Base-by-base conservation (phyloP, 2,888 invertebrate genomes). In the Alcis repandata region DNA sequence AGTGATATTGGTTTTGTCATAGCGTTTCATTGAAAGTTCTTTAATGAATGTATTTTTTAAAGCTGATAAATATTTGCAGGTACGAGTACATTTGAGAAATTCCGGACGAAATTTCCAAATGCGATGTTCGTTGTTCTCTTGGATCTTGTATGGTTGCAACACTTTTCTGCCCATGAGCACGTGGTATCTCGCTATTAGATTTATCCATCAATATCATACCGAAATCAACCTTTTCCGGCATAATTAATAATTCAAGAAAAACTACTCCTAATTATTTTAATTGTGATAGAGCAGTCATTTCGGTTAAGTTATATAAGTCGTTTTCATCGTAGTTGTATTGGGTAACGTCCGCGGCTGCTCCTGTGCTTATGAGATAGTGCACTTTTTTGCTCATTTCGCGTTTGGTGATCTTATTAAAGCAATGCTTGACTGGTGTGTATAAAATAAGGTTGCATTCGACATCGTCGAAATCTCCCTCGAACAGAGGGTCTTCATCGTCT, bases 101-200 rank as follows among this genome's bases (percentile, higher is more conserved):
- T 73, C 72, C 1, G 65, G 53, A 3, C 73, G 74, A 68, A 83
- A 82, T 64, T 60, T 72, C 7, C 74, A 78, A 1, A 58, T 43
- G 10, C 71, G 65, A n/a, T 57, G 65, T 38, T 57, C 56, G 27
- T 51, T 22, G 9, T 13, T 54, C 13, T 36, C 33, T 48, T 63
- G 52, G 40, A 17, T 60, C 52, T 11, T 57, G 48, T 20, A 75
- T 56, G 27, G n/a, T 13, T 73, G 40, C n/a, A 83, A 63, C 6
- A 83, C 82, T 52, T 78, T 53, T 54, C 70, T 69, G 7, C 74
- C 74, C 45, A 83, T 58, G 15, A 80, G 76, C 15, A 79, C 78
- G 46, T 83, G 84, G 58, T 80, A 80, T 27, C 70, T 69, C 70
- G 76, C 72, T 15, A 83, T 72, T 32, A 82, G 61, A n/a, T 19